Evolutionary conservation across 2,888 invertebrate genomes (phyloP).

Genomic region (Bellardia pandia): DNA sequence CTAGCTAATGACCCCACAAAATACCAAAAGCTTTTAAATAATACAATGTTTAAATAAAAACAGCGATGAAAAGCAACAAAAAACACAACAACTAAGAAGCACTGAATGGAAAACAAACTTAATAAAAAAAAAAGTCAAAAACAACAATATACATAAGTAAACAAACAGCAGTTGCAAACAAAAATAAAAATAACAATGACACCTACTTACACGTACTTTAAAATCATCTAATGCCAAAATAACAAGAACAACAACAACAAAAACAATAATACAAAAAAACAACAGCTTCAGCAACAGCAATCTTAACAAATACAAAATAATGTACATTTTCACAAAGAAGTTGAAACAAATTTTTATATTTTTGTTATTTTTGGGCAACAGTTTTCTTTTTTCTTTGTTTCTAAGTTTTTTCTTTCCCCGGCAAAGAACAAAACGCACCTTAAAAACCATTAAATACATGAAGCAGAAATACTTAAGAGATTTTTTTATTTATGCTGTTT

Average conservation of each 20-base stretch:
- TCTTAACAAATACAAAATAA: background rate
- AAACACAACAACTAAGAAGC: conserved; percentile 20
- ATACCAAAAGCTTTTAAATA: conserved; percentile 72
- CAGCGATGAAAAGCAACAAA: conserved; percentile 3
- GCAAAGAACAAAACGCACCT: conserved; percentile 37
- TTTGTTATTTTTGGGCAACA: background rate
- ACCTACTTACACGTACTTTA: conserved; percentile 64
- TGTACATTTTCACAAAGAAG: conserved; percentile 32
- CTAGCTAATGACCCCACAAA: conserved; percentile 69
- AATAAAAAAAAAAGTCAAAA: conserved; percentile 19
- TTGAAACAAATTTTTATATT: conserved; percentile 12
- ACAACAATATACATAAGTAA: conserved; percentile 4
- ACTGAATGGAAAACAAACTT: conserved; percentile 36
- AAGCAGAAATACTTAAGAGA: conserved; percentile 37
- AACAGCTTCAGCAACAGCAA: background rate
- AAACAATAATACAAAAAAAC: conserved; percentile 14
- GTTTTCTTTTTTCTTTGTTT: background rate
- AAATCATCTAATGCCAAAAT: conserved; percentile 56
- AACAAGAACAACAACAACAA: conserved; percentile 31
- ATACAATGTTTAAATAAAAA: conserved; percentile 50
- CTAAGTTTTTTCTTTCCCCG: background rate
- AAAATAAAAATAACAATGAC: conserved; percentile 52
- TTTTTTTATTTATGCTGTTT: conserved; percentile 11
- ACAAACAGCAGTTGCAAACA: background rate
- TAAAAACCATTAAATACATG: conserved; percentile 58